Percentiles rank a stretch among this genome's conserved stretches.
phyloP scores from a whole-genome alignment of 2,888 invertebrate genomes.

The Prenolepis imparis region DNA sequence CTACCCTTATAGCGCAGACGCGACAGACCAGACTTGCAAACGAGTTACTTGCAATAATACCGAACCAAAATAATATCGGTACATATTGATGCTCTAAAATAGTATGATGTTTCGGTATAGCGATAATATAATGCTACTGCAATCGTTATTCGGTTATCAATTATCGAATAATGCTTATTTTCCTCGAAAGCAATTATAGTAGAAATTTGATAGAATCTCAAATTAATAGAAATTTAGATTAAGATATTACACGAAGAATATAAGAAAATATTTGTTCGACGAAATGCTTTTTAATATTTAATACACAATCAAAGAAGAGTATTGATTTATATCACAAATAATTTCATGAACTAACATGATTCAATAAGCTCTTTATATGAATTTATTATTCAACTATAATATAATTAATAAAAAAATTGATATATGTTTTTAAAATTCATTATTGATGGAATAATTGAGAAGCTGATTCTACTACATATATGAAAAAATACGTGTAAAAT shows the following conservation, averaged over 20 bases:
- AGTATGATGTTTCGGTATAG: background rate
- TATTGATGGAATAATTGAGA: background rate
- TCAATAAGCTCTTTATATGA: background rate
- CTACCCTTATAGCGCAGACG: constrained; percentile 74
- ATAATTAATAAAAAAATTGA: background rate
- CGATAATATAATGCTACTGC: background rate
- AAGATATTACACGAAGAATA: background rate
- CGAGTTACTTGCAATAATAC: background rate
- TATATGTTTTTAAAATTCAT: background rate
- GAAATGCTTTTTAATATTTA: constrained; percentile 29
- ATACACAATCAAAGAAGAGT: background rate
- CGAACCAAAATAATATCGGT: background rate
- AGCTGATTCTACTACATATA: background rate
- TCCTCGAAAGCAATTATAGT: background rate
- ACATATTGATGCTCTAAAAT: background rate
- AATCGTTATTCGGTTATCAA: background rate
- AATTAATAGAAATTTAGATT: background rate
- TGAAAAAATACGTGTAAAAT: background rate
- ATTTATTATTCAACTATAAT: constrained; percentile 1
- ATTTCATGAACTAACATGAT: background rate
- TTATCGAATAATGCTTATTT: background rate
- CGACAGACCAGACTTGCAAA: constrained; percentile 24
- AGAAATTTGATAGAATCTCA: constrained; percentile 1
- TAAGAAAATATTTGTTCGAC: background rate
- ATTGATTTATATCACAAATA: constrained; percentile 24